Evolutionary conservation across 2,113 vertebrate genomes (phyloP).

Genomic region (Daboia siamensis): DNA sequence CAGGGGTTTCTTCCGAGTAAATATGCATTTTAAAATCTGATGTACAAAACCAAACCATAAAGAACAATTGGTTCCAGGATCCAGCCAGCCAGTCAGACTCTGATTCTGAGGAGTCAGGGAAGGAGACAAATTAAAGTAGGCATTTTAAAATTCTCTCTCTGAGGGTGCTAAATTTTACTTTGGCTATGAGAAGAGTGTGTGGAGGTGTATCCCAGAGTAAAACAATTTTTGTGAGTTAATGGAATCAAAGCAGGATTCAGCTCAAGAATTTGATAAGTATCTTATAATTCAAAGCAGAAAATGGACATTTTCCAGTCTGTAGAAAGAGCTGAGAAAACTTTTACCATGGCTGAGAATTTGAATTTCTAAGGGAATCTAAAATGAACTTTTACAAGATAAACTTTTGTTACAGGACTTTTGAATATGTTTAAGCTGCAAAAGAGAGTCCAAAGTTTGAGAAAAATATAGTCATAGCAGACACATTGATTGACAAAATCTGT

Average conservation of each 20-base stretch:
- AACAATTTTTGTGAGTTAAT: neutral
- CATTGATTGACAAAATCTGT: neutral
- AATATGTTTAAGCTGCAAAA: neutral
- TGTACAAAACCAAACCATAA: neutral
- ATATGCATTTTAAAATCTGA: neutral
- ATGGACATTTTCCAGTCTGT: neutral
- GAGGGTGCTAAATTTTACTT: neutral
- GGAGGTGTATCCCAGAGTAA: neutral
- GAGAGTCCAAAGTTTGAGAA: neutral
- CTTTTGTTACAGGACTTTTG: neutral
- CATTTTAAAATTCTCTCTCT: neutral
- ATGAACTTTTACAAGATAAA: neutral
- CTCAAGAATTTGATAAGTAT: neutral
- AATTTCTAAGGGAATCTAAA: neutral
- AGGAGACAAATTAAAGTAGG: neutral
- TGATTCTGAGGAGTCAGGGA: neutral
- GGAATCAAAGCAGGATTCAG: neutral
- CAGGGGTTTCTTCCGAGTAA: neutral
- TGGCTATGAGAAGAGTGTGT: neutral
- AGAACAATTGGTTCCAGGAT: neutral
- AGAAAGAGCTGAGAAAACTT: neutral
- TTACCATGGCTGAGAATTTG: neutral
- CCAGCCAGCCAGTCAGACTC: neutral
- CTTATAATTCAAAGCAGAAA: neutral
- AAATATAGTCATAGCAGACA: neutral